phyloP scores from a whole-genome alignment of 1,140 invertebrate genomes.

The Cepaea nemoralis region DNA sequence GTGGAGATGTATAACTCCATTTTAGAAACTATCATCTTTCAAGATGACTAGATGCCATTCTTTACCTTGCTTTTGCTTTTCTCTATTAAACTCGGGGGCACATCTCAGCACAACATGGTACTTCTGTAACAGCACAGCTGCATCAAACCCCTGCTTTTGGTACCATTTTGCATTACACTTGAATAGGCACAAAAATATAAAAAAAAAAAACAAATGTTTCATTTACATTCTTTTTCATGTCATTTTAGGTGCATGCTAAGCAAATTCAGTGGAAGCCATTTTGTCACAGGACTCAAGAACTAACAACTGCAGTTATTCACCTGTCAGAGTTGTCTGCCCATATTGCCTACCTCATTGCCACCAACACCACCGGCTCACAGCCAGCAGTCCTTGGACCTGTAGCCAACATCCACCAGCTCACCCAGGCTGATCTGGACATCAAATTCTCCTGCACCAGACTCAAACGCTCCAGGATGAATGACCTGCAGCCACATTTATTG shows the following conservation, averaged over 20 bases:
- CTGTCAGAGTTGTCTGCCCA: constrained; percentile 59
- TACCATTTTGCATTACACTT: too few relatives aligned
- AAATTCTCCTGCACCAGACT: constrained; percentile 58
- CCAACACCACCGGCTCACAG: constrained; percentile 47
- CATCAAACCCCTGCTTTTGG: not conserved
- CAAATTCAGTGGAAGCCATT: constrained; percentile 57
- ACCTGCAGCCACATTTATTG: constrained; percentile 58
- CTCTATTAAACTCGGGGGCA: too few relatives aligned
- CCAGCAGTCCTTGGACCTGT: constrained; percentile 52
- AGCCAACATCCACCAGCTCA: constrained; percentile 56
- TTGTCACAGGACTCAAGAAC: constrained; percentile 45
- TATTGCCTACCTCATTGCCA: constrained; percentile 57
- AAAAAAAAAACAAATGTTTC: too few relatives aligned
- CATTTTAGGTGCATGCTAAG: constrained; percentile 45
- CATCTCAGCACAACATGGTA: too few relatives aligned
- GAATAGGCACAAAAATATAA: too few relatives aligned
- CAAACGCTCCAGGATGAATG: constrained; percentile 53
- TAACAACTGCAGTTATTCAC: constrained; percentile 48
- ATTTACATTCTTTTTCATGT: too few relatives aligned
- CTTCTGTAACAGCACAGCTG: not conserved
- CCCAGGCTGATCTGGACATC: constrained; percentile 57
- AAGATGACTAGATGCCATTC: too few relatives aligned
- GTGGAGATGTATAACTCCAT: too few relatives aligned
- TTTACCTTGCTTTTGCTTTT: too few relatives aligned
- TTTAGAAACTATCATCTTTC: too few relatives aligned